Evolutionary conservation across 2,797 vertebrate genomes (phyloP), one percentile per base, ranked within the genome.

Genomic region (Mallotus villosus): DNA sequence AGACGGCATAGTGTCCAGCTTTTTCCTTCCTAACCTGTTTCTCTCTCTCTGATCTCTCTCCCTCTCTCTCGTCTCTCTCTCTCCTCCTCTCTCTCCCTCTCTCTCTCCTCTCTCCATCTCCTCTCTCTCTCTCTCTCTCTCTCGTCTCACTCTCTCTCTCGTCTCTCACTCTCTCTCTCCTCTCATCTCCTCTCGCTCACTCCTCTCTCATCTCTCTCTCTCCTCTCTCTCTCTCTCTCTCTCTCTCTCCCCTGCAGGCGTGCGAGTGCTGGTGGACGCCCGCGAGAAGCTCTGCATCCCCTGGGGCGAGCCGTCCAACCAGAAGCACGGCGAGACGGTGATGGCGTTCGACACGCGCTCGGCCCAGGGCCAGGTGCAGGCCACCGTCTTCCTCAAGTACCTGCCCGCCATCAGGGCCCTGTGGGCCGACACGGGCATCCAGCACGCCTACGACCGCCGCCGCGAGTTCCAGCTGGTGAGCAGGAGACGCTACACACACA

Each of bases 391-490:
- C 72, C 83, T 94, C 49, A 92, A 94, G 74, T 97, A 95, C 81
- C 90, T 98, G 78, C 92, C 95, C 0, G 94, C 95, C 64, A 94
- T 99, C 55, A 84, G 87, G 9, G 88, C 94, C 0, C 89, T 99
- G 1, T 99, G 97, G 97, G 92, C 92, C 0, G 97, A 99, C 77
- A 93, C 89, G 0, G 96, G 95, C 24, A 96, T 99, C 84, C 96
- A 97, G 91, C 89, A 95, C 0, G 97, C 97, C 0, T 99, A 99
- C 0, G 96, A 98, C 87, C 90, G 97, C 34, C 96, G 97, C 70
- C 87, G 97, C 46, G 97, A 99, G 79, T 99, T 99, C 84, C 97
- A 99, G 72, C 89, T 99, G 95, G 97, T 99, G 90, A 97, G 92
- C 82, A 24, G 8, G 1, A 34, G n/a, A 57, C 55, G 66, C 51